Conservation (phyloP, 2,113 vertebrate species). For the Tor tambroides region DNA sequence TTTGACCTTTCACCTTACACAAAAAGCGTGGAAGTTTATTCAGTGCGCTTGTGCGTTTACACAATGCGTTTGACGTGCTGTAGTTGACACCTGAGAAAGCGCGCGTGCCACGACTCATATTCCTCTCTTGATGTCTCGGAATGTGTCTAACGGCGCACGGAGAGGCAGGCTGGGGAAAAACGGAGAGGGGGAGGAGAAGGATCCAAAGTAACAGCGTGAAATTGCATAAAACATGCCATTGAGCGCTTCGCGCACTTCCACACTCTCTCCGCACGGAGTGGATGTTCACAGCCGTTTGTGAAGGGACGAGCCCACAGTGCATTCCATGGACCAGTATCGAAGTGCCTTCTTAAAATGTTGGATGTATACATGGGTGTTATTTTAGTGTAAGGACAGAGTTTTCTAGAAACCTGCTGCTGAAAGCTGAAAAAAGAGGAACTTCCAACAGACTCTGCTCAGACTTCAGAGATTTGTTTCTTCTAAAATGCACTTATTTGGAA, state of each 20-base stretch:
- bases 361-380: constrained; percentile 50
- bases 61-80: neutral
- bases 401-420: constrained; percentile 18
- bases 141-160: constrained; percentile 16
- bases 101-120: constrained; percentile 56
- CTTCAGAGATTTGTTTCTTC: constrained; percentile 46
- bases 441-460: constrained; percentile 44
- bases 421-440: constrained; percentile 39
- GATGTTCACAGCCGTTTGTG: constrained; percentile 28
- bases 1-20: neutral
- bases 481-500: constrained; percentile 75
- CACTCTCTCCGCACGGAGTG: constrained; percentile 48
- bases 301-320: neutral
- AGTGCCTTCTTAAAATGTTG: constrained; percentile 38
- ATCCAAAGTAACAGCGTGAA: constrained; percentile 58
- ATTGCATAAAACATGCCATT: constrained; percentile 65
- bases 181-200: constrained; percentile 60
- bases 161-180: constrained; percentile 34
- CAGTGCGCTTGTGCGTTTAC: neutral
- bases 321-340: constrained; percentile 33
- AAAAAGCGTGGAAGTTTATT: neutral
- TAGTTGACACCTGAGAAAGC: constrained; percentile 3
- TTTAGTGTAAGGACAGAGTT: constrained; percentile 39
- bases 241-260: constrained; percentile 50
- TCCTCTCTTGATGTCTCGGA: constrained; percentile 36